Evolutionary conservation across 2,888 invertebrate genomes (phyloP).

Genomic region (Caprella mutica): DNA sequence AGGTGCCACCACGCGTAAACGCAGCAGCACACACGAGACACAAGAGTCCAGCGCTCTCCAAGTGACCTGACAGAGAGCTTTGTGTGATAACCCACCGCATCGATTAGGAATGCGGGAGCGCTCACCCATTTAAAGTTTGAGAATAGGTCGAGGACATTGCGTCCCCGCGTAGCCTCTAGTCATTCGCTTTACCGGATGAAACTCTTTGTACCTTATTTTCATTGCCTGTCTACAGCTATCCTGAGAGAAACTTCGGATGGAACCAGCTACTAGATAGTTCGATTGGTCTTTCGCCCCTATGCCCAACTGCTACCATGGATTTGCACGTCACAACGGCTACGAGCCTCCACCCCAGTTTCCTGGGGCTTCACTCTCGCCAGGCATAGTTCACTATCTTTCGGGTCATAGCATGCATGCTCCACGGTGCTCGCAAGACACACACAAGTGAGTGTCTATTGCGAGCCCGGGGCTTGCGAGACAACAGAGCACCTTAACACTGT

Average conservation of each 20-base stretch:
- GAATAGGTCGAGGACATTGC: slow-evolving; percentile 61
- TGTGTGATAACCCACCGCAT: neutral
- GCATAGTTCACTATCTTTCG: slow-evolving; percentile 65
- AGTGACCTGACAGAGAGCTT: too few relatives aligned
- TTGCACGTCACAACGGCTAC: slow-evolving; percentile 65
- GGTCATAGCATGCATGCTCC: slow-evolving; percentile 58
- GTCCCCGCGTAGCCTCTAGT: slow-evolving; percentile 59
- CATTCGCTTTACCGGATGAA: slow-evolving; percentile 63
- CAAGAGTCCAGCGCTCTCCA: too few relatives aligned
- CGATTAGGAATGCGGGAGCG: slow-evolving; percentile 39
- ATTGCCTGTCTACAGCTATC: too few relatives aligned
- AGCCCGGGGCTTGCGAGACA: too few relatives aligned
- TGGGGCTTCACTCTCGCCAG: slow-evolving; percentile 57
- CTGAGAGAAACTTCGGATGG: slow-evolving; percentile 42
- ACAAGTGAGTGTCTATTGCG: too few relatives aligned
- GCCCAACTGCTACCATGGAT: slow-evolving; percentile 65
- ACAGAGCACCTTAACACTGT: too few relatives aligned
- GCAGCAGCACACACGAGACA: too few relatives aligned
- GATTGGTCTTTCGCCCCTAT: slow-evolving; percentile 57
- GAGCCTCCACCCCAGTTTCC: slow-evolving; percentile 59
- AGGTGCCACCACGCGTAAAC: too few relatives aligned
- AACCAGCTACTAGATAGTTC: slow-evolving; percentile 68
- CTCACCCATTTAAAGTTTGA: slow-evolving; percentile 67
- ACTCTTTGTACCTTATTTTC: too few relatives aligned
- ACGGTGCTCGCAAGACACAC: too few relatives aligned